Base-by-base conservation (phyloP, 2,797 vertebrate genomes). In the Gymnothorax javanicus region DNA sequence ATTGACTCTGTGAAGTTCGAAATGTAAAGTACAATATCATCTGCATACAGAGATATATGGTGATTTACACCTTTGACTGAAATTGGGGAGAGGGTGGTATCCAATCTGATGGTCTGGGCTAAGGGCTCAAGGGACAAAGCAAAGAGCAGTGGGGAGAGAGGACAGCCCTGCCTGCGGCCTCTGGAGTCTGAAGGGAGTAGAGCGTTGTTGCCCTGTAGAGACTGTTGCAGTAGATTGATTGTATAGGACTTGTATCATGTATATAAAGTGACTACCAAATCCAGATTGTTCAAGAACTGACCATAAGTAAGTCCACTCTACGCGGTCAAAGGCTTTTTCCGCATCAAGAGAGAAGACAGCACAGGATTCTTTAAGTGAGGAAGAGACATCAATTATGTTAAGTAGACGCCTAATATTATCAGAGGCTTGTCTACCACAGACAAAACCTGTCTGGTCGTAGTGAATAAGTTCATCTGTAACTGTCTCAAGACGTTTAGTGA, bases 221-320 rank as follows among this genome's bases (percentile, higher is more conserved):
- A 85, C 50, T 25, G 12, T 25, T 23, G 84, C 71, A 20, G 54
- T 57, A 57, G 12, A 33, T 11, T 56, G 12, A 56, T 25, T 13
- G 17, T 58, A 56, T 83, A 56, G 23, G 11, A 82, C 43, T 15
- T 56, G 33, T 52, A 4, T 56, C 79, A 2, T 50, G 33, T 7
- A 20, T 33, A 84, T 84, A 43, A 84, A 60, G 12, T 84, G 57
- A 12, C 9, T 17, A 84, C 83, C 23, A 84, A 50, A 60, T 60
- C 83, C 83, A 60, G 60, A 60, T 60, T 84, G 59, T 84, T 84
- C 83, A 25, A 84, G 59, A 27, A 84, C 83, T 84, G 59, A 84
- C 83, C 58, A 84, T 27, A 84, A 23, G 20, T 27, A 84, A 23
- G 20, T n/a, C 69, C 69, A 73, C 33, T 43, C 33, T 43, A 43